Conservation (phyloP, 2,888 invertebrate species). For the Eremobia ochroleuca region DNA sequence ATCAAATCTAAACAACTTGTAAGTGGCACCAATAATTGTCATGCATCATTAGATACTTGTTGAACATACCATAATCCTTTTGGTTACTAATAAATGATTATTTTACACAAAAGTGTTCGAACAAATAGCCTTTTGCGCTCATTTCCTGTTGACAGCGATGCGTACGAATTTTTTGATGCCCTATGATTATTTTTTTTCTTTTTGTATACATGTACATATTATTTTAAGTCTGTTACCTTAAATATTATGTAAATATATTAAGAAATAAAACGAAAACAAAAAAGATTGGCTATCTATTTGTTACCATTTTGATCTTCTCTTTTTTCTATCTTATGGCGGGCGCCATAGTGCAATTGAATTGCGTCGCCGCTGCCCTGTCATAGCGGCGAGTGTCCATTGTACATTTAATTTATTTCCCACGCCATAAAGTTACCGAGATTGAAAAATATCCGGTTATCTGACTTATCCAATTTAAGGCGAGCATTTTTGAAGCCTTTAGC, state of each 20-base stretch:
- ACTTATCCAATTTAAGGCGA: slow-evolving; percentile 10
- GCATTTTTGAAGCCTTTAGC: background rate
- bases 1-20: too few species aligned
- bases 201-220: too few species aligned
- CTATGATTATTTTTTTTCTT: too few species aligned
- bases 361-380: slow-evolving; percentile 54
- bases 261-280: too few species aligned
- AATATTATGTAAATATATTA: too few species aligned
- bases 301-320: slow-evolving; percentile 33
- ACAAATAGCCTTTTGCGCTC: background rate
- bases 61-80: too few species aligned
- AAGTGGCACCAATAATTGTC: too few species aligned
- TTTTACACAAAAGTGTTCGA: background rate
- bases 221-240: too few species aligned
- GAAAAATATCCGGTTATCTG: slow-evolving; percentile 44
- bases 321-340: slow-evolving; percentile 1
- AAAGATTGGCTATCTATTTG: too few species aligned
- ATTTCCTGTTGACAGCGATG: too few species aligned
- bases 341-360: slow-evolving; percentile 62
- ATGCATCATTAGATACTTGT: too few species aligned
- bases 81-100: background rate
- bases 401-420: slow-evolving; percentile 62
- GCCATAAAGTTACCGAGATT: slow-evolving; percentile 53
- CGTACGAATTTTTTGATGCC: too few species aligned
- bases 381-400: slow-evolving; percentile 33